Conservation (phyloP, 1,140 invertebrate species). For the Zaprionus camerounensis region DNA sequence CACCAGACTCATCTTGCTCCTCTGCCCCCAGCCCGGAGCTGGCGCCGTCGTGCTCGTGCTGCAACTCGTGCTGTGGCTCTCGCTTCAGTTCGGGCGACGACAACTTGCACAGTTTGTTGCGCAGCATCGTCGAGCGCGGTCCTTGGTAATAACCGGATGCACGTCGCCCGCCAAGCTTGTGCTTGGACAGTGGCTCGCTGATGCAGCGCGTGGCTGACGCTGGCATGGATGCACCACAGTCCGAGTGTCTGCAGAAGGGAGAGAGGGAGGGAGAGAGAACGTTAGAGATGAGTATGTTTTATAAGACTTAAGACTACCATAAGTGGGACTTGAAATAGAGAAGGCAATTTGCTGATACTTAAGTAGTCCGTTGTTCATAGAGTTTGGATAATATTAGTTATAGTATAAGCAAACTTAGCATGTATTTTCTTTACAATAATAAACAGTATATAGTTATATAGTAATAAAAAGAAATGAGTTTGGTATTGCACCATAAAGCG, state of each 20-base stretch:
- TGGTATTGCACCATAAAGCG: too few species aligned
- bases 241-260: conserved; percentile 84
- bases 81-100: conserved; percentile 89
- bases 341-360: too few species aligned
- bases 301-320: too few species aligned
- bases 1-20: conserved; percentile 85
- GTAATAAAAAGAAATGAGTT: too few species aligned
- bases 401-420: too few species aligned
- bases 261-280: neutral
- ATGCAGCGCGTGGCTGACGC: neutral
- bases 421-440: too few species aligned
- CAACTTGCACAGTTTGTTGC: conserved; percentile 97
- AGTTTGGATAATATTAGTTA: too few species aligned
- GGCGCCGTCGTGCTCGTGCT: conserved; percentile 86
- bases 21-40: conserved; percentile 80
- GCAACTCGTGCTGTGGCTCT: conserved; percentile 58
- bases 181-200: neutral
- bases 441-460: too few species aligned
- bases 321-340: too few species aligned
- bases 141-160: conserved; percentile 98
- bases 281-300: neutral
- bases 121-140: conserved; percentile 96
- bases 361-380: too few species aligned
- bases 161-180: conserved; percentile 94
- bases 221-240: conserved; percentile 95